These are phyloP conservation scores for Tetragnatha versicolor DNA, from an alignment of 1,140 invertebrate species.

Conservation along the genomic window DNA sequence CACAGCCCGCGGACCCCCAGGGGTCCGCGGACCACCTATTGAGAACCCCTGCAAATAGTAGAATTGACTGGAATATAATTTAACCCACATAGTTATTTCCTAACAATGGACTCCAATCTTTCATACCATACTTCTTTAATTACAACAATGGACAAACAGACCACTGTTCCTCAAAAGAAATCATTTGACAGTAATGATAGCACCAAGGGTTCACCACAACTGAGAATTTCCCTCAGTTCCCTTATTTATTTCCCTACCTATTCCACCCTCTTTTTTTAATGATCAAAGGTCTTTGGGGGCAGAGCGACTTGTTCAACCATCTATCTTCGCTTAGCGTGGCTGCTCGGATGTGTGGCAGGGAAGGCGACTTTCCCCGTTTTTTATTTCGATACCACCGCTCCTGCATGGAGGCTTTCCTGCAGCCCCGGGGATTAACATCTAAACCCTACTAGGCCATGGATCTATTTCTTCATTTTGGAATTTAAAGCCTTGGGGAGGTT, in stretches of 20 bases:
- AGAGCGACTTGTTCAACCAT: slow-evolving; percentile 33
- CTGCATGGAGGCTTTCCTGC: slow-evolving; percentile 7
- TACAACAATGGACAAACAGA: background rate
- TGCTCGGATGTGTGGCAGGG: slow-evolving; percentile 21
- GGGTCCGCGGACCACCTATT: too few species aligned
- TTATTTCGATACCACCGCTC: background rate
- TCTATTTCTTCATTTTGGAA: slow-evolving; percentile 34
- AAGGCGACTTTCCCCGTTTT: background rate
- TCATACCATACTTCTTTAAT: background rate
- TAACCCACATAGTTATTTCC: background rate
- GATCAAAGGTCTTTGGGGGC: slow-evolving; percentile 31
- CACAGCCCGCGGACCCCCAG: too few species aligned
- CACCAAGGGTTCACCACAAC: slow-evolving; percentile 6
- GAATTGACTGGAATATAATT: background rate
- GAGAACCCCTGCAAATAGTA: too few species aligned
- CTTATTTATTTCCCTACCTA: slow-evolving; percentile 23
- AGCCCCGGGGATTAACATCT: slow-evolving; percentile 6
- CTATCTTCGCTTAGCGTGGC: slow-evolving; percentile 25
- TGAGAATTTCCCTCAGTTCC: background rate
- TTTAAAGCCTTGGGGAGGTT: slow-evolving; percentile 3
- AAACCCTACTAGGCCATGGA: slow-evolving; percentile 1
- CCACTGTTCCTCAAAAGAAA: background rate
- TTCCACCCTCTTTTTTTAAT: slow-evolving; percentile 14
- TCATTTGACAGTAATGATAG: background rate
- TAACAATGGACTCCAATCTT: background rate